Base-by-base conservation (phyloP, 2,113 vertebrate genomes). In the Pseudorasbora parva region DNA sequence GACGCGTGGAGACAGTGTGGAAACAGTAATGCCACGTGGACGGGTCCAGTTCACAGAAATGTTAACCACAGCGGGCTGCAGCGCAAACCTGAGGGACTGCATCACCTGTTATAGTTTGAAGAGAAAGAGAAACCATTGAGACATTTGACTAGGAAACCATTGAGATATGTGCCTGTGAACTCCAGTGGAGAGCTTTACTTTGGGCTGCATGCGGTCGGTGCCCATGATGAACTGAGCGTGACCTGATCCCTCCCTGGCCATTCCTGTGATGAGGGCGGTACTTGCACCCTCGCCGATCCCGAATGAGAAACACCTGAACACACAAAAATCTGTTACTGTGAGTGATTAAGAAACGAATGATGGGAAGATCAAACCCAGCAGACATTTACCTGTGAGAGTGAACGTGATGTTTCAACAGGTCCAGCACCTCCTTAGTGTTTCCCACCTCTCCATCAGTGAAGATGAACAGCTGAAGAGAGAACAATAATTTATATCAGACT, bases 371-470 rank as follows among this genome's bases (percentile, higher is more conserved):
- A 68, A 60, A 37, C 25, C 12, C 47, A 49, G 23, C 62, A 69
- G 11, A 41, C 2, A 14, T 68, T 78, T n/a, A 77, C 96, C 95
- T 94, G 92, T 97, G 96, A 7, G 88, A 91, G n/a, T 81, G 73
- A 21, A 86, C 66, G 78, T 96, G 91, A 27, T 3, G 87, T 75
- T 72, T 90, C 82, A 97, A 96, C 88, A 95, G 90, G 27, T 87
- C 60, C 10, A 95, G 91, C 27, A 97, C 92, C 12, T 90, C 83
- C 82, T 93, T 93, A 15, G 95, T 96, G 84, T 94, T 94, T 2
- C 0, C 21, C 68, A 97, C 95, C 88, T 96, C 95, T 84, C 96
- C 96, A 57, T 97, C 96, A 54, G 96, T 97, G 75, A 98, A 97
- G 84, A 97, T 89, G 87, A 98, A 97, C 11, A 97, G 82, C 96